Evolutionary conservation across 2,888 invertebrate species (phyloP), one percentile per base, ranked within the genome.

Genomic region (Chirona hameri): DNA sequence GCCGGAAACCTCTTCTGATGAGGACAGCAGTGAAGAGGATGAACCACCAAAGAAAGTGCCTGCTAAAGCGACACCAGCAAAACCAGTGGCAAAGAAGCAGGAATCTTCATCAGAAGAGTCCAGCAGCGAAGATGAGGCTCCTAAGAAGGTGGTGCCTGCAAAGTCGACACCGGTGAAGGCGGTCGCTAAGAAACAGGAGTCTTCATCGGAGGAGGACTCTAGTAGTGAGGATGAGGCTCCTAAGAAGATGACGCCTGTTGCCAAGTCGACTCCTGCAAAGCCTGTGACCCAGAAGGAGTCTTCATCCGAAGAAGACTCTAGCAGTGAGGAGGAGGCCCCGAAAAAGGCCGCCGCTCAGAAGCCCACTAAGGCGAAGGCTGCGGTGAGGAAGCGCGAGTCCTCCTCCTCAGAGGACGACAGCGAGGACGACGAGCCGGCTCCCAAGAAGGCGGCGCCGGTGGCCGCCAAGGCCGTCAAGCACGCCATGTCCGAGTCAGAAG

Each of bases 251-350:
- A 18, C 57, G 18, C 7, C 24, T 57, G 21, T 21, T 18, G 60
- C 60, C 21, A 69, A 69, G 27, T 9, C 15, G 10, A 69, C 27
- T 21, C 27, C 65, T 9, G 65, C 15, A 9, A 69, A 69, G 21
- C 27, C 27, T 7, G 27, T 27, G 9, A 27, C 27, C 12, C n/a
- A 69, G 27, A 69, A 69, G n/a, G 5, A 24, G 21, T 31, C 15
- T 5, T 72, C 72, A 0, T 72, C 72, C 4, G 31, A 31, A 4
- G 72, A 76, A 0, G 76, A 76, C 39, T 46, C 46, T 4, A 76
- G 76, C 46, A 72, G 72, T 15, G 72, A 72, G 18, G 72, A 72
- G 72, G 72, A 72, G 14, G 65, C 65, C 65, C 72, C 72, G 5
- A 72, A 72, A 18, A 72, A 31, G 31, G 18, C 72, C 5, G 72